Base-by-base conservation (phyloP, 2,113 vertebrate genomes). In the Monopterus albus region DNA sequence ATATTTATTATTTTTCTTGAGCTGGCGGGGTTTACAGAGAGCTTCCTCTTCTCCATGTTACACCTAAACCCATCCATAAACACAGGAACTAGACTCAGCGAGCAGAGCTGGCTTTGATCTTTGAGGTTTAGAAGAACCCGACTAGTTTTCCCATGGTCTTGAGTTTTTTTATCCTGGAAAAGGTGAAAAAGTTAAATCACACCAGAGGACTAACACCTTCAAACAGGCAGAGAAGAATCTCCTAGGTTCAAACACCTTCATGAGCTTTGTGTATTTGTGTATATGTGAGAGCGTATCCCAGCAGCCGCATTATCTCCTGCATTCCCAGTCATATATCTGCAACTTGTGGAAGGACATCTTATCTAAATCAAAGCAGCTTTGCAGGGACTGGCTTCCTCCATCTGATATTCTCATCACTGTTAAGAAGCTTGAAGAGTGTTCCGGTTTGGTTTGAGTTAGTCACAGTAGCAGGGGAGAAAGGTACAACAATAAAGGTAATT, bases 371-470 rank as follows among this genome's bases (percentile, higher is more conserved):
- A 84, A 82, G 67, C 73, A 52, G 76, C 63, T 62, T 59, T 68
- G 56, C 46, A 63, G 61, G 55, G 78, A 38, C 36, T 35, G 29
- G 38, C 18, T 40, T 80, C 62, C 63, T 58, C 36, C 53, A 36
- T 81, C 79, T 88, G 88, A 79, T 81, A 59, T 83, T 77, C 66
- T 85, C 79, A 77, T 90, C 60, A 80, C 66, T 71, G 72, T 61
- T 51, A 14, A 46, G 55, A 61, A 60, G 40, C 55, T 50, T 58
- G 53, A 64, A 38, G 68, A 35, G 39, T 6, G 45, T 72, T 76
- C 55, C 10, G 31, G 47, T 50, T 56, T 78, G 76, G 70, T 72
- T 73, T 40, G 33, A 64, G 21, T 89, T 88, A 75, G 87, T 77
- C 81, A 85, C 71, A 69, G 81, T 31, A 9, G 45, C 55, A 61